Evolutionary conservation across 2,797 vertebrate species (phyloP), one percentile per base, ranked within the genome.

Genomic region (Limnodromus scolopaceus): DNA sequence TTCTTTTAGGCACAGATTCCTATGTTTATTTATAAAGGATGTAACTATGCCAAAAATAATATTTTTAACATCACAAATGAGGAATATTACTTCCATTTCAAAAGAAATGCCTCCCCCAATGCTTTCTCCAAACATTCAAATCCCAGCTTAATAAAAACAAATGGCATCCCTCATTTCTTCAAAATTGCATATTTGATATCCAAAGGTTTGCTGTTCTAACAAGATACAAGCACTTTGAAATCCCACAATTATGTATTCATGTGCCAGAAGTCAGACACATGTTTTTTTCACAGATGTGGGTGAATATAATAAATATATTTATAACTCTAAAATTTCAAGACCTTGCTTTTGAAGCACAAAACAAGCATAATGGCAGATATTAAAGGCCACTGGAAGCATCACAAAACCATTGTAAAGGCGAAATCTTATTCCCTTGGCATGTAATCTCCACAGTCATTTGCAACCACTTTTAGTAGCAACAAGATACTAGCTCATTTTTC

Each of bases 131-230:
- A 97, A 97, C 96, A 96, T 93, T 97, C 97, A 98, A 98, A 98
- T 98, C 98, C 98, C 98, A 98, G 97, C 64, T 98, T 98, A 98
- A 98, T 98, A 98, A 98, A 98, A 98, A 98, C 96, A 98, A 98
- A 98, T 97, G 92, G 96, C 97, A 98, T 96, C 94, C 92, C 91
- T 98, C 94, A 96, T 98, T 97, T 98, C 95, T 97, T 96, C 87
- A 95, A 97, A 98, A 98, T 94, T 98, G 95, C 96, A 27, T 76
- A 87, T 95, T 93, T 90, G 75, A 95, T 96, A 97, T 97, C 91
- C 68, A 96, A 97, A 97, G 93, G 90, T 91, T 97, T 95, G 82
- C 75, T 94, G 92, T 97, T 97, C 93, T 97, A 98, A 96, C 94
- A 97, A 95, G 93, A 97, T 38, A 70, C 32, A 71, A 94, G 94